Conservation (phyloP, 2,888 invertebrate genomes). For the Diarsia mendica region DNA sequence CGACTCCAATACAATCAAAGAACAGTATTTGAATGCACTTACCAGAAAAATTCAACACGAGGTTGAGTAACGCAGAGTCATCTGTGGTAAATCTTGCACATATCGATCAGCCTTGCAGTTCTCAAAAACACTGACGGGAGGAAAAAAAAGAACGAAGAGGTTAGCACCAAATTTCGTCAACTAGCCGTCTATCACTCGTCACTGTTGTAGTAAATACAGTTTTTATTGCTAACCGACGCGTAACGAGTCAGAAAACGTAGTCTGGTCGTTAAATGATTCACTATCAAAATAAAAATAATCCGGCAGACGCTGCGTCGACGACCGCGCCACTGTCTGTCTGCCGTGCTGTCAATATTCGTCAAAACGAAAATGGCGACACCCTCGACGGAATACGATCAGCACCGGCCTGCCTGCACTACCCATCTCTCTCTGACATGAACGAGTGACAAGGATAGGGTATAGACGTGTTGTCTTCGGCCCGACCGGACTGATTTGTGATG, state of each 20-base stretch:
- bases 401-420: constrained; percentile 79
- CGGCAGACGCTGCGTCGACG: constrained; percentile 88
- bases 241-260: constrained; percentile 76
- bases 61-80: constrained; percentile 84
- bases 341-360: constrained; percentile 93
- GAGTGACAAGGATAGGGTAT: constrained; percentile 75
- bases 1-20: constrained; percentile 56
- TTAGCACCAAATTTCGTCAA: constrained; percentile 86
- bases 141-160: constrained; percentile 85
- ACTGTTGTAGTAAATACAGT: constrained; percentile 78
- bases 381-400: constrained; percentile 90
- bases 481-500: constrained; percentile 89
- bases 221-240: constrained; percentile 78
- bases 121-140: constrained; percentile 85
- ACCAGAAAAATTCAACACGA: constrained; percentile 84
- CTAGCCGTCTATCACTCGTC: constrained; percentile 80
- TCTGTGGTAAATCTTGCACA: constrained; percentile 90
- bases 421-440: constrained; percentile 72
- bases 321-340: constrained; percentile 90
- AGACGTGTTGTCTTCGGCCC: constrained; percentile 87
- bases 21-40: constrained; percentile 71
- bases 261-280: constrained; percentile 85
- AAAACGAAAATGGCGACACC: constrained; percentile 94
- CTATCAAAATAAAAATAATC: constrained; percentile 90
- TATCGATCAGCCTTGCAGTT: constrained; percentile 90